Evolutionary conservation across 2,888 invertebrate genomes (phyloP).

Genomic region (Hyles lineata): DNA sequence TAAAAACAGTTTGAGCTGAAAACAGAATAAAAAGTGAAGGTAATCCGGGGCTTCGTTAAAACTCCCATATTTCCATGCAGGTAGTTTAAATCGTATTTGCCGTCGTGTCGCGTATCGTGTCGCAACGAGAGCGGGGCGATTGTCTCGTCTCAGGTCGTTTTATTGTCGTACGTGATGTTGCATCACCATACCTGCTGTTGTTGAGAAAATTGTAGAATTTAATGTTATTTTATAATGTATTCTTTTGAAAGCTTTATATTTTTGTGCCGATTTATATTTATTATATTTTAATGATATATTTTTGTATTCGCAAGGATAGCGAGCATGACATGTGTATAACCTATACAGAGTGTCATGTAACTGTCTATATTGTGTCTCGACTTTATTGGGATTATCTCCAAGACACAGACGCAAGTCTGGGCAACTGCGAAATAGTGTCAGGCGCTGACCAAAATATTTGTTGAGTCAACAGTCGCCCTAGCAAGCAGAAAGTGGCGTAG

Average conservation of each 20-base stretch:
- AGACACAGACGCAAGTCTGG: too few relatives aligned
- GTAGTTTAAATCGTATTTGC: neutral
- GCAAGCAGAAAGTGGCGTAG: too few relatives aligned
- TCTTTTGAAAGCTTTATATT: neutral
- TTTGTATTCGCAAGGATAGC: too few relatives aligned
- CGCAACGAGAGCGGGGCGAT: neutral
- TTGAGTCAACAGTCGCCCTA: too few relatives aligned
- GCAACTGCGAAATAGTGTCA: too few relatives aligned
- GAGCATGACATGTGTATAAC: too few relatives aligned
- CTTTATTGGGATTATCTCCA: too few relatives aligned
- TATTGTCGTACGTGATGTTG: slow-evolving; percentile 1
- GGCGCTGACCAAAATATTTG: too few relatives aligned
- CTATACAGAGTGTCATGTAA: too few relatives aligned
- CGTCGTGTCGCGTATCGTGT: neutral
- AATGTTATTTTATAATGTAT: neutral
- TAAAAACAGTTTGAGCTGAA: neutral
- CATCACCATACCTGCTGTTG: neutral
- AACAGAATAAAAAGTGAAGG: neutral
- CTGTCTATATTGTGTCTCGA: too few relatives aligned
- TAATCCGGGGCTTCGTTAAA: neutral
- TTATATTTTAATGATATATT: too few relatives aligned
- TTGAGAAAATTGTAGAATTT: neutral
- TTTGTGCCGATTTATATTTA: neutral
- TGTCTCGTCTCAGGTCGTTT: neutral
- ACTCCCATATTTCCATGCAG: neutral